phyloP scores from a whole-genome alignment of 2,888 invertebrate genomes.

The Gerris lacustris region DNA sequence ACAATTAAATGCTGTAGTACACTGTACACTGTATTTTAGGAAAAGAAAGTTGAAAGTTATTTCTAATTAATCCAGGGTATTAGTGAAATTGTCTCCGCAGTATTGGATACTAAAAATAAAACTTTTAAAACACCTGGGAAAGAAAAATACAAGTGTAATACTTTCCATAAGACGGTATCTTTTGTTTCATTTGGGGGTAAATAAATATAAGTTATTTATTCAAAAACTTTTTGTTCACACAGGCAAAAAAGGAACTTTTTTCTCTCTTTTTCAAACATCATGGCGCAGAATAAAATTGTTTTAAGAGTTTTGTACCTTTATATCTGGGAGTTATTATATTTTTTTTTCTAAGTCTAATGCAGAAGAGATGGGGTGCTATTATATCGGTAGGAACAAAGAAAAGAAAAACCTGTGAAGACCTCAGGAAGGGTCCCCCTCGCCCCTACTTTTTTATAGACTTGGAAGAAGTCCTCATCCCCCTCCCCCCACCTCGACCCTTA shows the following conservation, averaged over 20 bases:
- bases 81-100: no score
- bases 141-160: no score
- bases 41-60: no score
- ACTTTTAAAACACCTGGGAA: no score
- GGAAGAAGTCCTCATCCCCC: neutral
- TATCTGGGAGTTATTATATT: neutral
- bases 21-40: no score
- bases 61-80: no score
- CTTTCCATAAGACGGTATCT: neutral
- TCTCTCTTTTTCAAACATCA: neutral
- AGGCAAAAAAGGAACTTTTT: neutral
- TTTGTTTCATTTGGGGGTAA: neutral
- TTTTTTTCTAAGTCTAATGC: neutral
- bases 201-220: neutral
- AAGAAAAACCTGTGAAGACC: constrained; percentile 1
- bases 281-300: constrained; percentile 1
- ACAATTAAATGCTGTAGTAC: no score
- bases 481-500: neutral
- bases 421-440: neutral
- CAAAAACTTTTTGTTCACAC: neutral
- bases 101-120: no score
- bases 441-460: neutral
- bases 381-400: constrained; percentile 7
- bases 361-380: neutral
- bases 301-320: constrained; percentile 5